Conservation (phyloP, 2,888 invertebrate species). For the Geophilus truncorum region DNA sequence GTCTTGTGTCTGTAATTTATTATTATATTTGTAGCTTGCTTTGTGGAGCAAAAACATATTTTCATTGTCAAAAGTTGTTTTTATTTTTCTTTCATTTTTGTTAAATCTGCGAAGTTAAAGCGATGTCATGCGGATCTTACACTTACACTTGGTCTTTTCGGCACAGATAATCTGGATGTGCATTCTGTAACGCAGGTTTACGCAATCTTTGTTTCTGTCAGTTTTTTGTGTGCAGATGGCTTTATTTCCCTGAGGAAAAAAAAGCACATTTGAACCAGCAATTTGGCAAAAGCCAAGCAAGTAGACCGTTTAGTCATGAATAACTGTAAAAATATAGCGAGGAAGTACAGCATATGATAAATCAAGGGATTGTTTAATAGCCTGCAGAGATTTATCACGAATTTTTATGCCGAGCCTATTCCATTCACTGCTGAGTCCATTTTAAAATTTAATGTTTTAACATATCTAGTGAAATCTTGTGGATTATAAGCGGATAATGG, state of each 20-base stretch:
- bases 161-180: too few relatives aligned
- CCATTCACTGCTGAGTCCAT: not conserved
- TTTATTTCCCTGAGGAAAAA: not conserved
- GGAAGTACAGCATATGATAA: not conserved
- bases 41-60: too few relatives aligned
- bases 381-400: not conserved
- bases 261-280: not conserved
- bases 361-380: not conserved
- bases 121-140: too few relatives aligned
- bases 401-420: not conserved
- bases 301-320: not conserved
- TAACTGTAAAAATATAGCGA: not conserved
- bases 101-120: too few relatives aligned
- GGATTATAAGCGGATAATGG: not conserved
- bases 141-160: too few relatives aligned
- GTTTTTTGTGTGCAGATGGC: not conserved
- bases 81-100: too few relatives aligned
- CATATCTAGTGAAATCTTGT: not conserved
- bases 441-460: not conserved
- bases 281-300: not conserved
- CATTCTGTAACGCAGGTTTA: too few relatives aligned
- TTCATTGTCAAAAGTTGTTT: too few relatives aligned
- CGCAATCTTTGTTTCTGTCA: too few relatives aligned
- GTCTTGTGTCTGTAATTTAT: too few relatives aligned
- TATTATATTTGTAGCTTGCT: too few relatives aligned